phyloP scores from a whole-genome alignment of 2,888 invertebrate species.

The Dione juno region DNA sequence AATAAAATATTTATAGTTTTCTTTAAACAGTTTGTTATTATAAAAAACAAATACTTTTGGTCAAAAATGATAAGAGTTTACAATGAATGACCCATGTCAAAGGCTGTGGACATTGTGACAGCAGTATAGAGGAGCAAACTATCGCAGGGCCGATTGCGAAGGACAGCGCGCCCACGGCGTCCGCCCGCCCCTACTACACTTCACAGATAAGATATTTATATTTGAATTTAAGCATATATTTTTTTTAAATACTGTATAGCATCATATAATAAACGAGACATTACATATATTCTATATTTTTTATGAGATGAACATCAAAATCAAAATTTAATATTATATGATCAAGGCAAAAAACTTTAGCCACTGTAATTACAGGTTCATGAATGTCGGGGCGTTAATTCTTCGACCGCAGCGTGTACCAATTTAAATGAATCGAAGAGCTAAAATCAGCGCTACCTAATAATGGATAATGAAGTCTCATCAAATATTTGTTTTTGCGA shows the following conservation, averaged over 20 bases:
- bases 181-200: conserved; percentile 56
- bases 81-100: conserved; percentile 52
- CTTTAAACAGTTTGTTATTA: conserved; percentile 3
- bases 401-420: conserved; percentile 15
- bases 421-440: conserved; percentile 35
- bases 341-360: background rate
- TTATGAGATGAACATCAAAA: conserved; percentile 1
- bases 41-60: conserved; percentile 21
- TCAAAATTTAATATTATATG: background rate
- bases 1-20: conserved; percentile 5
- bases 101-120: conserved; percentile 60
- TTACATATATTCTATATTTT: background rate
- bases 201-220: conserved; percentile 66
- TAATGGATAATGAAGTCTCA: conserved; percentile 77
- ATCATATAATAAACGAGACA: conserved; percentile 1
- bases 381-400: conserved; percentile 21
- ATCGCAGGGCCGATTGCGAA: conserved; percentile 71
- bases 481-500: conserved; percentile 82
- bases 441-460: conserved; percentile 69
- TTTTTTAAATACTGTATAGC: conserved; percentile 24
- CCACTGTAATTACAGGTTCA: conserved; percentile 21
- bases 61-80: conserved; percentile 31
- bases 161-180: conserved; percentile 76
- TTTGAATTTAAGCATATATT: conserved; percentile 44
- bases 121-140: conserved; percentile 44